phyloP scores from a whole-genome alignment of 2,113 vertebrate species.

The Telmatochromis brichardi region DNA sequence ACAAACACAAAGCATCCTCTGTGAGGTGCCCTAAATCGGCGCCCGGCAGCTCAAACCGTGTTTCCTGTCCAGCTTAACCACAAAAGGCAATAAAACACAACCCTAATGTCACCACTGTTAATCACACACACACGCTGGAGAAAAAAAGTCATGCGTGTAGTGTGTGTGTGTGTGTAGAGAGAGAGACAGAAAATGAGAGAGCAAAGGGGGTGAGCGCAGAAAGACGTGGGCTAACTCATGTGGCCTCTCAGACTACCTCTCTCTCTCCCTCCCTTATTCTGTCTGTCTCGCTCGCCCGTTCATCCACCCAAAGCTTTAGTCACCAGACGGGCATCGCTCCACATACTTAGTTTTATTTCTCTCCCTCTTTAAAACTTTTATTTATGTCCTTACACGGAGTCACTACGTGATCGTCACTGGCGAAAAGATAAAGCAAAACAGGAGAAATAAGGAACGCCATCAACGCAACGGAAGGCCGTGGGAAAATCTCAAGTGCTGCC shows the following conservation, averaged over 20 bases:
- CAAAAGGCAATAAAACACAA: slow-evolving; percentile 66
- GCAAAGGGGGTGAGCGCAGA: not conserved
- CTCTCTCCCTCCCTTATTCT: not conserved
- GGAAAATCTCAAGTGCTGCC: slow-evolving; percentile 43
- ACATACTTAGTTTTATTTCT: slow-evolving; percentile 33
- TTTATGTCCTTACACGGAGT: slow-evolving; percentile 58
- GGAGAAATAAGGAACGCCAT: not conserved
- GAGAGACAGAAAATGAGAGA: not conserved
- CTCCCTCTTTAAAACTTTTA: slow-evolving; percentile 10
- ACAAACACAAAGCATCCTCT: slow-evolving; percentile 73
- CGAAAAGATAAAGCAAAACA: not conserved
- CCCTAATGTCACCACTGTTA: slow-evolving; percentile 46
- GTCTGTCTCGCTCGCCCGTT: not conserved
- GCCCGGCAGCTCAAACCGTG: slow-evolving; percentile 54
- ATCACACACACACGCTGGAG: slow-evolving; percentile 40
- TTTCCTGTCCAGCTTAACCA: slow-evolving; percentile 65
- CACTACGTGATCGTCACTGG: slow-evolving; percentile 46
- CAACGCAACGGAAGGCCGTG: not conserved
- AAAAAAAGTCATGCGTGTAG: not conserved
- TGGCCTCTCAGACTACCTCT: slow-evolving; percentile 48
- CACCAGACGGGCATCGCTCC: slow-evolving; percentile 52
- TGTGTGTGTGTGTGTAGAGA: not conserved
- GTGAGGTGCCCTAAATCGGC: slow-evolving; percentile 64
- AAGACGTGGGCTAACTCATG: slow-evolving; percentile 38
- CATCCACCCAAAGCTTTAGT: slow-evolving; percentile 52